phyloP scores from a whole-genome alignment of 2,113 vertebrate genomes.

The Fulmarus glacialis region DNA sequence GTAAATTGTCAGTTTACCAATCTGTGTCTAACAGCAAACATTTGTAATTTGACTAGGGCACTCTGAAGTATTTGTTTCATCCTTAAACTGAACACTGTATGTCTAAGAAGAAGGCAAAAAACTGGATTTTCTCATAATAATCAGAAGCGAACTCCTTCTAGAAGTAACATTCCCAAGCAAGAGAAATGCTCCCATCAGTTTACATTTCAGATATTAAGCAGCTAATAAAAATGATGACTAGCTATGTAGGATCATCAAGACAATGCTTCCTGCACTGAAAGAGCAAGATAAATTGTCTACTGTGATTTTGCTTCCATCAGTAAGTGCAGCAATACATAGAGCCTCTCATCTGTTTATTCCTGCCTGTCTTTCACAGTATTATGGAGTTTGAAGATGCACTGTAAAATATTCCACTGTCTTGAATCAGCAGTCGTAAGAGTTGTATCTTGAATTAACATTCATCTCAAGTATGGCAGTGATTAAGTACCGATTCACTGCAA shows the following conservation, averaged over 20 bases:
- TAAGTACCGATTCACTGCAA: not conserved
- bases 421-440: not conserved
- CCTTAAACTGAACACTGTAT: not conserved
- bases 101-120: not conserved
- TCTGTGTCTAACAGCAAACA: not conserved
- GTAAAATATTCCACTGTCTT: not conserved
- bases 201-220: not conserved
- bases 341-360: not conserved
- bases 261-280: not conserved
- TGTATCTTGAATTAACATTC: not conserved
- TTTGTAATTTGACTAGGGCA: not conserved
- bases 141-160: not conserved
- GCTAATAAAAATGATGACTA: not conserved
- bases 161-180: not conserved
- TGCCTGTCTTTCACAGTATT: not conserved
- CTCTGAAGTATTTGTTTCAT: not conserved
- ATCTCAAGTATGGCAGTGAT: not conserved
- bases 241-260: fast-evolving
- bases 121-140: not conserved
- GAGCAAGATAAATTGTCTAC: not conserved
- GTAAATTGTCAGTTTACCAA: not conserved
- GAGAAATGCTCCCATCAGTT: not conserved
- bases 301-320: not conserved
- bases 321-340: not conserved
- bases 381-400: not conserved